phyloP scores from a whole-genome alignment of 2,113 vertebrate species.

The Ellobius talpinus region DNA sequence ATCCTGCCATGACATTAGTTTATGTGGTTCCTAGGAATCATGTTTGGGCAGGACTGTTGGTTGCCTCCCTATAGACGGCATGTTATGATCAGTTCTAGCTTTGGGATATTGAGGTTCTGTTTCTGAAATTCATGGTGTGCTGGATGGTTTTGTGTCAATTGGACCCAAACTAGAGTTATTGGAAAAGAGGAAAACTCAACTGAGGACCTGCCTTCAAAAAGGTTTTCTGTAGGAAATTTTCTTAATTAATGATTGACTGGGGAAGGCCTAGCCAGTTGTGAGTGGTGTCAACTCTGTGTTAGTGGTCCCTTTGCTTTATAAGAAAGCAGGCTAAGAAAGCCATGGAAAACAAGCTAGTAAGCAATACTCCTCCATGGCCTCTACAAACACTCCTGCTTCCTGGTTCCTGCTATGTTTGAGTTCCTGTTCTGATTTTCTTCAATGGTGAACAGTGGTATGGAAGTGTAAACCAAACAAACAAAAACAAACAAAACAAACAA shows the following conservation, averaged over 20 bases:
- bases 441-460: background rate
- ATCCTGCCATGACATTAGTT: background rate
- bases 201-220: background rate
- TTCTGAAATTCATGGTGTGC: background rate
- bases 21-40: no score
- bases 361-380: background rate
- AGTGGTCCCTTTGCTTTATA: background rate
- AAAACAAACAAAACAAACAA: background rate
- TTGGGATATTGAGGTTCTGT: background rate
- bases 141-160: background rate
- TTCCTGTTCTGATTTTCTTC: background rate
- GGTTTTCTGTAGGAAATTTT: background rate
- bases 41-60: background rate
- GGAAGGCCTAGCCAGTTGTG: background rate
- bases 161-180: background rate
- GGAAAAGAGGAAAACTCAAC: background rate
- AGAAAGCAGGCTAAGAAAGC: background rate
- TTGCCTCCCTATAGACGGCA: background rate
- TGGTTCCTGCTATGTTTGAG: background rate
- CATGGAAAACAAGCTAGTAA: background rate
- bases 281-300: background rate
- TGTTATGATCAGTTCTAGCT: background rate
- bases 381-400: no score
- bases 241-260: background rate
- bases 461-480: background rate